Evolutionary conservation across 2,113 vertebrate genomes (phyloP).

Genomic region (Embiotoca jacksoni): DNA sequence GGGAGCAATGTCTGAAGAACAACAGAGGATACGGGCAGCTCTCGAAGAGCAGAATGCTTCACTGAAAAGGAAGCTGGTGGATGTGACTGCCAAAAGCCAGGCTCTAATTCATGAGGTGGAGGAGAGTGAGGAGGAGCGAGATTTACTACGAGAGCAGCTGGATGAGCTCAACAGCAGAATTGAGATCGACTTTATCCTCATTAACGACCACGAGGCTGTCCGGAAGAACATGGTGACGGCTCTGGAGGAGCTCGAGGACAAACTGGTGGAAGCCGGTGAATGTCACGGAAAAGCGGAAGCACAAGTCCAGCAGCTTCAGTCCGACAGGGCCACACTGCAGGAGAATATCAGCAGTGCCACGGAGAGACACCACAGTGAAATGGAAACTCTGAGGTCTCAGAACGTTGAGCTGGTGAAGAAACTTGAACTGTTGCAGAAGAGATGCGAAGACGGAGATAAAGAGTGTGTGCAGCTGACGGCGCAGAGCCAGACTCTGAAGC

Average conservation of each 20-base stretch:
- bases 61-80: slow-evolving; percentile 85
- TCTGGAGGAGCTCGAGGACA: slow-evolving; percentile 88
- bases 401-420: slow-evolving; percentile 82
- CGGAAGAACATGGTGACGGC: slow-evolving; percentile 83
- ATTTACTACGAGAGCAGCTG: slow-evolving; percentile 87
- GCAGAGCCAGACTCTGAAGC: slow-evolving; percentile 85
- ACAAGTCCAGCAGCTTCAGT: slow-evolving; percentile 85
- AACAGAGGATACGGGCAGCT: slow-evolving; percentile 80
- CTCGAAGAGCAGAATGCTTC: slow-evolving; percentile 85
- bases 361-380: slow-evolving; percentile 83
- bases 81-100: slow-evolving; percentile 88
- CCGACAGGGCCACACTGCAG: slow-evolving; percentile 83
- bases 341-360: slow-evolving; percentile 79
- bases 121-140: slow-evolving; percentile 84
- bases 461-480: slow-evolving; percentile 74
- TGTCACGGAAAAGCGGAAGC: slow-evolving; percentile 85
- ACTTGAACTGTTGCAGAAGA: slow-evolving; percentile 82
- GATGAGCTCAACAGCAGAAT: slow-evolving; percentile 86
- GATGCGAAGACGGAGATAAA: slow-evolving; percentile 80
- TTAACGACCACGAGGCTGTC: slow-evolving; percentile 87
- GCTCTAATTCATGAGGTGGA: slow-evolving; percentile 87
- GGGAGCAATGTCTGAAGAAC: slow-evolving; percentile 80
- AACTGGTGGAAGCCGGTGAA: slow-evolving; percentile 87
- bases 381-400: slow-evolving; percentile 78
- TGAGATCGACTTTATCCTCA: slow-evolving; percentile 86